Base-by-base conservation (phyloP, 2,888 invertebrate genomes). In the Clepsis dumicolana region DNA sequence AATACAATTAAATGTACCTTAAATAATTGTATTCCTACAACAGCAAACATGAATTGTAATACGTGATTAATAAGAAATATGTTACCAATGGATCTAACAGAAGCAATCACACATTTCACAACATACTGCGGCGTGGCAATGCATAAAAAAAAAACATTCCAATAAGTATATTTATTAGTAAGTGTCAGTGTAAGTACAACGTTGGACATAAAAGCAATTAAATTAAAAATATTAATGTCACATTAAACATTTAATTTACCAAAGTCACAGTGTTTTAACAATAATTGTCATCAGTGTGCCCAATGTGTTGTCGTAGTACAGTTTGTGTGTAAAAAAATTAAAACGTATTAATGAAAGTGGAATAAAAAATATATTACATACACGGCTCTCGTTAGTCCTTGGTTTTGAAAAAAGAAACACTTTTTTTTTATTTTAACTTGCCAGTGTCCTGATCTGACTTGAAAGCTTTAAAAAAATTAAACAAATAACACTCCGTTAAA, bases 31-130 rank as follows among this genome's bases (percentile, higher is more conserved):
- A 99, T 98, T 93, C 99, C 99, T 93, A 99, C 98, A 89, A 99
- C 99, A 94, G 99, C 98, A 94, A 99, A 99, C 99, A 99, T 99
- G 95, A 99, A 99, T 95, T 99, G 98, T 90, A 99, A 97, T 93
- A 99, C 97, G 94, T 98, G 98, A 92, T 99, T 99, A 94, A 99
- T 99, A 95, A 99, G 95, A 96, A 99, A 98, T 93, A 99, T 99
- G 95, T 99, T 99, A 90, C 99, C 99, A 94, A 99, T 99, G 81
- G 98, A 98, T 95, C 98, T 98, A 86, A 99, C 97, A 82, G 98
- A 98, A 94, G 98, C 98, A 93, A 98, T 97, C 91, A 99, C 99
- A 96, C 99, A 99, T 95, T 99, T 99, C 82, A 99, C 99, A 91
- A 99, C 99, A 95, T 99, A 99, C 98, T 99, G 84, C 84, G 77